Conservation (phyloP, 2,113 vertebrate species). For the Brienomyrus longianalis region DNA sequence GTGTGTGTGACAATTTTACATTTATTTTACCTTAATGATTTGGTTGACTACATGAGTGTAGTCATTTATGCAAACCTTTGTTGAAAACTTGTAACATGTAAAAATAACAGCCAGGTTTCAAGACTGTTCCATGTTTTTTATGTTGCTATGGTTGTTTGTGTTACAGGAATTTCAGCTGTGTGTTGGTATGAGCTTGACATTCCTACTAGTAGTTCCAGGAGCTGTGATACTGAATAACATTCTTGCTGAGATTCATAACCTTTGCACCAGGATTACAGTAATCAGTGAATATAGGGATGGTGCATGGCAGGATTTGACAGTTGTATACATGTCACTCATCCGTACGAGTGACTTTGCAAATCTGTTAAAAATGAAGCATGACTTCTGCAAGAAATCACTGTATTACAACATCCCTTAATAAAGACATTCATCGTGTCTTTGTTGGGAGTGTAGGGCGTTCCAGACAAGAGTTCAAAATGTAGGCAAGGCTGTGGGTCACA, state of each 20-base stretch:
- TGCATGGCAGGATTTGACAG: neutral
- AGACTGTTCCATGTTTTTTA: neutral
- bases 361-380: neutral
- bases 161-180: constrained; percentile 77
- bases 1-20: neutral
- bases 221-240: constrained; percentile 89
- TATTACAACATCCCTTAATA: neutral
- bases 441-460: neutral
- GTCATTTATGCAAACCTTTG: neutral
- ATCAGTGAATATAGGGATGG: neutral
- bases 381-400: neutral
- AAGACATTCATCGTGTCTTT: neutral
- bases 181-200: constrained; percentile 67
- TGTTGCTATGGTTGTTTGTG: neutral
- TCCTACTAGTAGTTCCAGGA: constrained; percentile 89
- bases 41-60: neutral
- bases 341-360: neutral
- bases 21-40: neutral
- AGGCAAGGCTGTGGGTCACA: neutral
- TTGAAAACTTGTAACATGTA: neutral
- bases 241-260: constrained; percentile 86
- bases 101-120: neutral
- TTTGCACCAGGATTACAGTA: constrained; percentile 69
- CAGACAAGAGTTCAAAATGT: neutral
- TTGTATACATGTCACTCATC: neutral